Percentiles rank a stretch among this genome's conserved stretches.
Conservation (phyloP, 1,140 invertebrate genomes). For the Scaptomyza pallida region DNA sequence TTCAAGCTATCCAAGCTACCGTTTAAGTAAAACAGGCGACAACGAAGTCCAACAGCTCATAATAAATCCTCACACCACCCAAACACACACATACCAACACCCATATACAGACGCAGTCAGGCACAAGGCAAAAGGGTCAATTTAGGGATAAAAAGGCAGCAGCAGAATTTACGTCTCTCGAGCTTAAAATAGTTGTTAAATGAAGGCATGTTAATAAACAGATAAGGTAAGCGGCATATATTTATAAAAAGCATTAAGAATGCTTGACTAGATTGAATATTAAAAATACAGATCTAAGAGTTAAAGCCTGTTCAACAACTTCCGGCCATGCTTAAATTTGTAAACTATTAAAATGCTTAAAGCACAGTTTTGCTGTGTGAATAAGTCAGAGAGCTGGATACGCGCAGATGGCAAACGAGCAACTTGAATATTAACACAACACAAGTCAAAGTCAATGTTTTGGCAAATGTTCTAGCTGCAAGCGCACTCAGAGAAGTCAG, state of each 20-base stretch:
- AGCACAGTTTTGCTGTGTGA: not conserved
- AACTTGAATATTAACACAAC: slow-evolving; percentile 49
- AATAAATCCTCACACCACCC: slow-evolving; percentile 53
- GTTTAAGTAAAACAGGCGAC: slow-evolving; percentile 44
- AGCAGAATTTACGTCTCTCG: not conserved
- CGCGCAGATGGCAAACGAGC: slow-evolving; percentile 6
- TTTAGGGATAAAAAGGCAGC: slow-evolving; percentile 46
- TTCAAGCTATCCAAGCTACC: slow-evolving; percentile 45
- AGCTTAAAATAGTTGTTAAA: slow-evolving; percentile 26
- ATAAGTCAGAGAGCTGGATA: not conserved
- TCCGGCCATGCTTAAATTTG: not conserved
- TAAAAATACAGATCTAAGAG: not conserved
- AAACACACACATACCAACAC: slow-evolving; percentile 12
- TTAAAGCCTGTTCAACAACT: not conserved
- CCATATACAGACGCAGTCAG: not conserved
- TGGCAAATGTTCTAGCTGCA: slow-evolving; percentile 41
- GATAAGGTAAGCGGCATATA: slow-evolving; percentile 36
- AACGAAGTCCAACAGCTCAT: slow-evolving; percentile 47
- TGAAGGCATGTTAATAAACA: slow-evolving; percentile 50
- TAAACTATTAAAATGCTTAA: slow-evolving; percentile 1
- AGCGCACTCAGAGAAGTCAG: not conserved
- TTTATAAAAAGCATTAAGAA: slow-evolving; percentile 74
- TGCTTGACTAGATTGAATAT: slow-evolving; percentile 55
- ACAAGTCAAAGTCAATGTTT: slow-evolving; percentile 71
- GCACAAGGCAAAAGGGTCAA: slow-evolving; percentile 63